phyloP scores from a whole-genome alignment of 1,140 invertebrate genomes.

The Coenobita brevimanus region DNA sequence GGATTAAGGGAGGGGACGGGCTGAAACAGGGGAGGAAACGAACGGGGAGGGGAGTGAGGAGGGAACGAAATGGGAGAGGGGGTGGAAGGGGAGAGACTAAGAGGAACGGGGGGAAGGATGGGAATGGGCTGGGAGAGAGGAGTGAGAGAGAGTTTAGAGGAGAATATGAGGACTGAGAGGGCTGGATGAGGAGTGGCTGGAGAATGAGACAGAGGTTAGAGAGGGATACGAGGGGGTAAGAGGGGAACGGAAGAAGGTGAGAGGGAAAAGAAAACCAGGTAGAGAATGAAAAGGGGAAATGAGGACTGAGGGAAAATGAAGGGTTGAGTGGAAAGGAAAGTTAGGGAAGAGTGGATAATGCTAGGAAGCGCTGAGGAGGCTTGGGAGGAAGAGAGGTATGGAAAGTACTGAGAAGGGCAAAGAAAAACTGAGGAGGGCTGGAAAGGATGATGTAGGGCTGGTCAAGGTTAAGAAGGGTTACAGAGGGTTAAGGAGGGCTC shows the following conservation, averaged over 20 bases:
- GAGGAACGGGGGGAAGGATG: background rate
- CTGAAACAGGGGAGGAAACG: background rate
- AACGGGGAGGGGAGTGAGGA: background rate
- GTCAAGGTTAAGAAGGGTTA: background rate
- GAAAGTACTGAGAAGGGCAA: background rate
- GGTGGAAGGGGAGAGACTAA: background rate
- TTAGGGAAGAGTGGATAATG: background rate
- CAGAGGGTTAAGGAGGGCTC: background rate
- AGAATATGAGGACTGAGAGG: background rate
- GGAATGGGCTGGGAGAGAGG: background rate
- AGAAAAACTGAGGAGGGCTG: background rate
- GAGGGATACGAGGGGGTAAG: background rate
- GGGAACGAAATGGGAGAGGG: background rate
- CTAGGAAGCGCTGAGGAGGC: background rate
- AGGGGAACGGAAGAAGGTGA: background rate
- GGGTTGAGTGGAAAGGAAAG: background rate
- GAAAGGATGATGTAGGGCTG: background rate
- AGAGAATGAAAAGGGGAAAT: background rate
- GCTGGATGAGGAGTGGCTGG: background rate
- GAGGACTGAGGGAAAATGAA: too few relatives aligned
- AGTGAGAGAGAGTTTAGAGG: too few relatives aligned
- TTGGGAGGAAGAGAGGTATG: background rate
- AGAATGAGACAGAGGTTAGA: background rate
- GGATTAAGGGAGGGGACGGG: background rate
- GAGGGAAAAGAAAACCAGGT: background rate